Evolutionary conservation across 2,888 invertebrate genomes (phyloP), one percentile per base, ranked within the genome.

Genomic region (Orchestes rusci): DNA sequence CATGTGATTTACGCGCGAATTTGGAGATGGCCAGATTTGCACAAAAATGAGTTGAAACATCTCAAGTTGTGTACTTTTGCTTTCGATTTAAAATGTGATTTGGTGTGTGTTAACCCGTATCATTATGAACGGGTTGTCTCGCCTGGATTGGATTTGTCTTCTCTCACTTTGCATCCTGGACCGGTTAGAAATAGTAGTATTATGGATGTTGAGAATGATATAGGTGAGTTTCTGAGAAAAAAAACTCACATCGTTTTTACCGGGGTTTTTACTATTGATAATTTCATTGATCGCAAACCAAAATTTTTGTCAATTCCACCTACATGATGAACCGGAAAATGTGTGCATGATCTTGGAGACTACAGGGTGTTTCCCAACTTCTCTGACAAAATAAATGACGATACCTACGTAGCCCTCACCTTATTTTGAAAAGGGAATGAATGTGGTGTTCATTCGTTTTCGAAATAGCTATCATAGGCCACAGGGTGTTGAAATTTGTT

Each of bases 21-120:
- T 56, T 99, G 97, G 96, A 80, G 99, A 56, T 99, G 96, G 95
- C 95, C 96, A 0, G 97, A 99, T 69, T 74, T 99, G 38, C 96
- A 97, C 71, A 99, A 99, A 70, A 99, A 97, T 69, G 99, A 99
- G 70, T 71, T 99, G 56, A 96, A 97, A 68, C 95, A 96, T 64
- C 88, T 91, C 34, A 94, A 95, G 68, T 91, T 87, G 68, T 99
- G 99, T 68, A 92, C 94, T 71, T 96, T 84, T 73, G 97, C 95
- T 16, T 99, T 99, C 71, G 99, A 99, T 74, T 78, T 96, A 63
- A 99, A 99, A 72, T 93, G 92, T 68, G 97, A 99, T 72, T 91
- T 91, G 29, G 97, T 99, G 13, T 99, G 99, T 70, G 96, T 99
- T 33, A 99, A 99, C 73, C 99, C 99, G 1, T 99, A 97, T 68